phyloP scores from a whole-genome alignment of 2,113 vertebrate species.

The Vicugna pacos region DNA sequence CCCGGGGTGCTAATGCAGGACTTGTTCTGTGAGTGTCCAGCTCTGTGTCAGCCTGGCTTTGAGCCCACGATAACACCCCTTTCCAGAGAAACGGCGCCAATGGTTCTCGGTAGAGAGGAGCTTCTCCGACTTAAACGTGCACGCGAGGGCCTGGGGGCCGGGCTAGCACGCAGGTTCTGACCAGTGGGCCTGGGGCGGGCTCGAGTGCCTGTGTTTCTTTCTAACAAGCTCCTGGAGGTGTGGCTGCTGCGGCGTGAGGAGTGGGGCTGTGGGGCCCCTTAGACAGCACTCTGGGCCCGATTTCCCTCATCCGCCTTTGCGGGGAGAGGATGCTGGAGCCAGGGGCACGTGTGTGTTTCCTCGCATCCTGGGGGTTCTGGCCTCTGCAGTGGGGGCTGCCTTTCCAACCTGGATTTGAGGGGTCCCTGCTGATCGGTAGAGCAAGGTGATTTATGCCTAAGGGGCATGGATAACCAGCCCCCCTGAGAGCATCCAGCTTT shows the following conservation, averaged over 20 bases:
- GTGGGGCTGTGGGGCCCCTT: constrained; percentile 55
- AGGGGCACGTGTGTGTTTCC: background rate
- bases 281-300: background rate
- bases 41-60: background rate
- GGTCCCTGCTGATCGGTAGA: background rate
- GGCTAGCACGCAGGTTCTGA: background rate
- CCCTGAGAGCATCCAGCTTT: background rate
- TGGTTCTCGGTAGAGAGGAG: background rate
- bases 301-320: background rate
- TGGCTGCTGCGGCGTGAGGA: background rate
- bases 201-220: background rate
- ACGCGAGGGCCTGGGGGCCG: background rate
- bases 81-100: background rate
- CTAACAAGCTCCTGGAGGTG: background rate
- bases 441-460: background rate
- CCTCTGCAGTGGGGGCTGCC: background rate
- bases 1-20: background rate
- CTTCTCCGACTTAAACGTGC: background rate
- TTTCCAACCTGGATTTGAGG: background rate
- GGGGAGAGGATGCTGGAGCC: background rate
- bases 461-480: background rate
- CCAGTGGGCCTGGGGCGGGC: background rate
- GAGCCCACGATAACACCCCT: background rate
- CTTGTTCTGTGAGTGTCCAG: background rate
- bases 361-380: background rate